Evolutionary conservation across 2,888 invertebrate genomes (phyloP).

Genomic region (Eumacrocentrus americanus): DNA sequence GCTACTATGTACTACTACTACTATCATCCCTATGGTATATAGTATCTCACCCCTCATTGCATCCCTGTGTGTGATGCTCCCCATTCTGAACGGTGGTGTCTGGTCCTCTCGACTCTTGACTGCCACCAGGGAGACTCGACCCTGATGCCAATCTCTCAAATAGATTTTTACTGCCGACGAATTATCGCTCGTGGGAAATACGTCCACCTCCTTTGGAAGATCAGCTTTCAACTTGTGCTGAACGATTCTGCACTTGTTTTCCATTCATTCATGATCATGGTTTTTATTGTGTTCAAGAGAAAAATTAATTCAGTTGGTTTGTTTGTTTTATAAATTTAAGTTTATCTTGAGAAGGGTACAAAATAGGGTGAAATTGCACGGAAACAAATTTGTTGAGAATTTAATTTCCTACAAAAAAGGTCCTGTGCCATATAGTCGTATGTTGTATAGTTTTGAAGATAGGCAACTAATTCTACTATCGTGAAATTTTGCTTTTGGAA

Average conservation of each 20-base stretch:
- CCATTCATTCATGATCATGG: too few species aligned
- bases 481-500: neutral
- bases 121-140: constrained; percentile 19
- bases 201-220: constrained; percentile 7
- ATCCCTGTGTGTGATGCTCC: constrained; percentile 21
- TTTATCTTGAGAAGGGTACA: too few species aligned
- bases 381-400: too few species aligned
- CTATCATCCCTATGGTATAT: constrained; percentile 26
- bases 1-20: neutral
- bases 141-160: constrained; percentile 44
- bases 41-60: constrained; percentile 30
- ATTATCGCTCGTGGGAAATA: constrained; percentile 45
- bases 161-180: constrained; percentile 50
- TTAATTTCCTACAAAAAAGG: too few species aligned
- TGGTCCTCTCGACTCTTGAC: constrained; percentile 27
- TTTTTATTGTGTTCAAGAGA: too few species aligned
- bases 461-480: too few species aligned
- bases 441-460: too few species aligned
- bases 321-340: too few species aligned
- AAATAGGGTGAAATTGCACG: too few species aligned
- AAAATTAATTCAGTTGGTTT: too few species aligned
- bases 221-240: constrained; percentile 9
- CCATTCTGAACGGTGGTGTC: constrained; percentile 20
- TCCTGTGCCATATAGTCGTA: too few species aligned
- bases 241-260: neutral